Evolutionary conservation across 1,140 invertebrate species (phyloP).

Genomic region (Cyclargus thomasi): DNA sequence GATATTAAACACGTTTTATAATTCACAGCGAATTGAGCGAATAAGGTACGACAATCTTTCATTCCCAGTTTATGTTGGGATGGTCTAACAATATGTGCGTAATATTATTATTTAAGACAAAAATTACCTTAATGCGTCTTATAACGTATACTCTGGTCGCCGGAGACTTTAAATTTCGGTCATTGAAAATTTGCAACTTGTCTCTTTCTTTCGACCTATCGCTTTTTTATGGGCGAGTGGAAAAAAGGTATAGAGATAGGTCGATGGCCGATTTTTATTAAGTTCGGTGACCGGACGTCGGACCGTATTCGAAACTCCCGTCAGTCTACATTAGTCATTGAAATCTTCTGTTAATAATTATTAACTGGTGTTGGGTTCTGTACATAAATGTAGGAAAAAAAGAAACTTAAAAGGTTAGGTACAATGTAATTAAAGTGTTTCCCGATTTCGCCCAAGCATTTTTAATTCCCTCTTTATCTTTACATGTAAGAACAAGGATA

Average conservation of each 20-base stretch:
- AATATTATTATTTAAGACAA: neutral
- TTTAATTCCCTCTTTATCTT: too few relatives aligned
- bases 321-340: neutral
- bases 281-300: too few relatives aligned
- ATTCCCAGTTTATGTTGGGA: neutral
- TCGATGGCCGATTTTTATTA: too few relatives aligned
- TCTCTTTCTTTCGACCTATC: neutral
- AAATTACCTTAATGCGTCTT: neutral
- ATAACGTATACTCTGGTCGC: neutral
- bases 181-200: neutral
- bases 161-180: neutral
- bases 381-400: neutral
- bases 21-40: slow-evolving; percentile 3
- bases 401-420: too few relatives aligned
- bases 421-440: too few relatives aligned
- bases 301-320: too few relatives aligned
- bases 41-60: neutral
- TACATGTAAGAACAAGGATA: too few relatives aligned
- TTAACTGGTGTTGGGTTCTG: neutral
- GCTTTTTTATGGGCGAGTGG: too few relatives aligned
- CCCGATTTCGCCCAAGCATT: too few relatives aligned
- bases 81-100: slow-evolving; percentile 1
- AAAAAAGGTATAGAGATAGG: too few relatives aligned
- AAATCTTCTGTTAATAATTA: neutral
- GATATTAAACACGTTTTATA: slow-evolving; percentile 7